These are phyloP conservation scores for Poeciliopsis turrubarensis DNA, from an alignment of 2,113 vertebrate genomes.

Conservation along the genomic window DNA sequence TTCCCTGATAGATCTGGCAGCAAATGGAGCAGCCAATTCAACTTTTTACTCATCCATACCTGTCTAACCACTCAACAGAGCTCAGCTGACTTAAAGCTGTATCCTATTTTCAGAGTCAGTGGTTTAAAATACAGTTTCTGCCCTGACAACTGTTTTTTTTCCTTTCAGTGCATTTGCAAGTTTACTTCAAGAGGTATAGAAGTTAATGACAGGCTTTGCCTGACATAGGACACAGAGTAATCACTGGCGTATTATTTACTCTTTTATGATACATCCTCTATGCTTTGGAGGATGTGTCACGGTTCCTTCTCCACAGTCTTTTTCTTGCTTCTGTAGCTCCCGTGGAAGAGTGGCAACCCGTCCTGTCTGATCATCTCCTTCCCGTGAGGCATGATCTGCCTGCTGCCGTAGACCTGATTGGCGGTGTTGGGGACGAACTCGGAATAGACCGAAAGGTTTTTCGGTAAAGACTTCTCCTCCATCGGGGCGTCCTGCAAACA, in stretches of 20 bases:
- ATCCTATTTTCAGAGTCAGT: neutral
- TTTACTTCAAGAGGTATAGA: neutral
- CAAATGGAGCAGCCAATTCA: neutral
- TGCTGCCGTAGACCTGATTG: slow-evolving; percentile 80
- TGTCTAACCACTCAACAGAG: slow-evolving; percentile 10
- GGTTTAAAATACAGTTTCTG: neutral
- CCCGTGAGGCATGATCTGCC: slow-evolving; percentile 80
- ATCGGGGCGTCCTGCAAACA: slow-evolving; percentile 77
- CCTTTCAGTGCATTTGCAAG: too few relatives aligned
- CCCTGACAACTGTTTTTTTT: too few relatives aligned
- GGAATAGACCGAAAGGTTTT: slow-evolving; percentile 73
- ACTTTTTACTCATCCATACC: slow-evolving; percentile 30
- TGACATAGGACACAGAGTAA: neutral
- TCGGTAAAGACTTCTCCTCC: slow-evolving; percentile 72
- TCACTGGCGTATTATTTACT: neutral
- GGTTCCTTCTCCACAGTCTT: slow-evolving; percentile 66
- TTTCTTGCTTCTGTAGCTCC: slow-evolving; percentile 62
- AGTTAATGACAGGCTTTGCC: too few relatives aligned
- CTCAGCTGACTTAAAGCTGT: slow-evolving; percentile 17
- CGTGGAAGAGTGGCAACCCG: slow-evolving; percentile 67
- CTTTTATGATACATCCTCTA: too few relatives aligned
- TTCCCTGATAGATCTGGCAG: neutral
- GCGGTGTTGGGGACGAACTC: slow-evolving; percentile 78
- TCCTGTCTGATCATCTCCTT: slow-evolving; percentile 80
- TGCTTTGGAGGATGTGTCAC: slow-evolving; percentile 55